These are phyloP conservation scores for Calcarius ornatus DNA, from an alignment of 2,113 vertebrate genomes.

Conservation along the genomic window DNA sequence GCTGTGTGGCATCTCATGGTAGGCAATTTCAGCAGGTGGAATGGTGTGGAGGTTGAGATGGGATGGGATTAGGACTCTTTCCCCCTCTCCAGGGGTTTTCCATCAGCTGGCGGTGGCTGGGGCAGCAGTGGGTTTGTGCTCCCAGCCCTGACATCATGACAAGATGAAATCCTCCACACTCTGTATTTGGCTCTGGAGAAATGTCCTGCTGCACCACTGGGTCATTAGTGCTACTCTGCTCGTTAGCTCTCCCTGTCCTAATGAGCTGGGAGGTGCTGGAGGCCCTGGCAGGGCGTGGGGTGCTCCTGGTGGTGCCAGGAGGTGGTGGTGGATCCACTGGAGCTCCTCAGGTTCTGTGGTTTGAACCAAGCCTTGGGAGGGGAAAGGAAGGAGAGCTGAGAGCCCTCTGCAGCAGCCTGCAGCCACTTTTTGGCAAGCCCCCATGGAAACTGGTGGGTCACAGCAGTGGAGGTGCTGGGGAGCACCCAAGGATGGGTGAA, in stretches of 20 bases:
- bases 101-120: accelerated
- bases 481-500: accelerated
- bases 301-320: background rate
- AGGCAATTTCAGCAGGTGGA: background rate
- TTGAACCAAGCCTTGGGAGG: background rate
- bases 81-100: background rate
- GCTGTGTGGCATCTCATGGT: accelerated
- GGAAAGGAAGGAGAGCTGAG: background rate
- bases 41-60: background rate
- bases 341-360: accelerated
- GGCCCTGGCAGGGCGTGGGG: background rate
- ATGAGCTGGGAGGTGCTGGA: background rate
- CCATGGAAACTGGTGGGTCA: accelerated
- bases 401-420: accelerated
- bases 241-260: background rate
- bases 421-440: background rate
- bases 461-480: background rate
- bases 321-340: accelerated
- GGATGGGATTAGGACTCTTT: background rate
- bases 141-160: accelerated
- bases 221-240: accelerated
- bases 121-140: background rate
- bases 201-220: accelerated
- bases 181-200: accelerated
- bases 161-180: accelerated